phyloP scores from a whole-genome alignment of 2,888 invertebrate genomes.

The Sthenelais limicola region DNA sequence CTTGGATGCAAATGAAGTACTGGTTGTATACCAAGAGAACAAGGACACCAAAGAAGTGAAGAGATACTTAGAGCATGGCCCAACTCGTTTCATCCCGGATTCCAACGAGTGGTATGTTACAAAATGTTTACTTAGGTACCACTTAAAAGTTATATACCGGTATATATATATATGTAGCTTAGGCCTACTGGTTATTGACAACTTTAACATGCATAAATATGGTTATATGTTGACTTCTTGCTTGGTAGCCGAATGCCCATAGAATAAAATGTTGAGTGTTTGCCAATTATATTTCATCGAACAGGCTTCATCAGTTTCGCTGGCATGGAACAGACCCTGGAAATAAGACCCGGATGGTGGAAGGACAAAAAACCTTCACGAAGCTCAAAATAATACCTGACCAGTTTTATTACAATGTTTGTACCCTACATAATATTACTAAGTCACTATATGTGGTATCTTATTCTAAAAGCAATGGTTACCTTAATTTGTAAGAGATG shows the following conservation, averaged over 20 bases:
- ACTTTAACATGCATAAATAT: no score
- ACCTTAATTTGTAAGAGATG: not conserved
- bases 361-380: constrained; percentile 58
- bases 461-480: no score
- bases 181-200: no score
- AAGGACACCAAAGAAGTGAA: constrained; percentile 55
- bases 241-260: not conserved
- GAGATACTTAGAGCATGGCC: constrained; percentile 64
- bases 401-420: constrained; percentile 70
- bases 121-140: no score
- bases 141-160: no score
- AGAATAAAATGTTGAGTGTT: not conserved
- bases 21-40: constrained; percentile 63
- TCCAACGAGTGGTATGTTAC: constrained; percentile 66
- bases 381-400: constrained; percentile 67
- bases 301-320: constrained; percentile 66
- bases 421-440: no score
- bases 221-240: no score
- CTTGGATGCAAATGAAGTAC: constrained; percentile 66
- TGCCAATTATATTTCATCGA: not conserved
- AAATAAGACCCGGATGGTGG: constrained; percentile 63
- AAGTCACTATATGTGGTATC: no score
- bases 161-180: no score
- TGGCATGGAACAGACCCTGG: constrained; percentile 69
- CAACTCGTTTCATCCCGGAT: constrained; percentile 63